Evolutionary conservation across 2,797 vertebrate genomes (phyloP), one percentile per base, ranked within the genome.

Genomic region (Gorsachius magnificus): DNA sequence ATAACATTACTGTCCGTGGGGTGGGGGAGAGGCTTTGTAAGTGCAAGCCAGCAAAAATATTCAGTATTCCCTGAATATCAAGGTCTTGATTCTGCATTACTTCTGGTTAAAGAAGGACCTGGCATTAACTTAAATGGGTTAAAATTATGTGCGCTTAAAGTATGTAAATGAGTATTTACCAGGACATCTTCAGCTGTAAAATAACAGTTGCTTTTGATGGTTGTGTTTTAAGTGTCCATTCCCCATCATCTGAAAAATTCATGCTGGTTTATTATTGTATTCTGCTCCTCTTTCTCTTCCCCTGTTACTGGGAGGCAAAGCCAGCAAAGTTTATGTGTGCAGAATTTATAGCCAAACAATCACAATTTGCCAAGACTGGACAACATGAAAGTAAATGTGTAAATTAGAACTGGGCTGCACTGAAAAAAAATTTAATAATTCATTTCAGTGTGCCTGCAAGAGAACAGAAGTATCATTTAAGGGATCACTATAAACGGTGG

Each of bases 351-450:
- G 88, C 64, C 72, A 72, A 92, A 92, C 66, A 91, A 81, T 80
- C 93, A 95, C 58, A 87, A 93, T 96, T 96, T 93, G 24, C 68
- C 72, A 60, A 77, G 87, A 90, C 71, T 0, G 46, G 94, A 91
- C 90, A 92, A 90, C n/a, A 16, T 76, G 74, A 96, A 96, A 96
- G 91, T 89, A 96, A 90, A 96, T 79, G 77, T 87, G 57, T 93
- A 96, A 92, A 96, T 97, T 96, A 96, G 79, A 92, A 95, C 46
- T 54, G 51, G 66, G 90, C 68, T 86, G 63, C 84, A 66, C 33
- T 91, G 93, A 85, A 92, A 93, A 72, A 66, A 83, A 65, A 89
- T 63, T 89, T 93, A 97, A 92, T 97, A 95, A 97, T 97, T 98
- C 92, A 96, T 96, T 96, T 95, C 45, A 66, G 11, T 80, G 82